Evolutionary conservation across 1,140 invertebrate species (phyloP).

Genomic region (Phocides pigmalion): DNA sequence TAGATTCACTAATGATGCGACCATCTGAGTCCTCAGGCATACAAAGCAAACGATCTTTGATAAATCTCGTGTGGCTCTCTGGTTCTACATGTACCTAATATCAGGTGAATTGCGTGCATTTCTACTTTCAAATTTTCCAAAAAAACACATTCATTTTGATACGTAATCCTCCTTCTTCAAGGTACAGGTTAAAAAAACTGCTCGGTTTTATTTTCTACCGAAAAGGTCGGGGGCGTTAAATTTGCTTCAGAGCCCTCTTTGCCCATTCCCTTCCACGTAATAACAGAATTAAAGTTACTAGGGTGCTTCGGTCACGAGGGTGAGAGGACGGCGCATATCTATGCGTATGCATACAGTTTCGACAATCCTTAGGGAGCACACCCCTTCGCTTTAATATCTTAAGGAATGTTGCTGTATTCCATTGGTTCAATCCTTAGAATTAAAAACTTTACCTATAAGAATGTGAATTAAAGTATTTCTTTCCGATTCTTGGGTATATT

Average conservation of each 20-base stretch:
- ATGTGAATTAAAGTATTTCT: neutral
- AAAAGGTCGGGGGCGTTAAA: conserved; percentile 24
- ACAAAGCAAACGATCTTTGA: too few relatives aligned
- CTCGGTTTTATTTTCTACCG: conserved; percentile 18
- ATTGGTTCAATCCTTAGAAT: neutral
- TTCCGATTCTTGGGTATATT: too few relatives aligned
- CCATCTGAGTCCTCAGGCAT: too few relatives aligned
- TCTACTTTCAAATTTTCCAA: too few relatives aligned
- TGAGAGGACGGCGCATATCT: conserved; percentile 28
- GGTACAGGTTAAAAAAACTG: conserved; percentile 13
- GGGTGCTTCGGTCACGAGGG: conserved; percentile 29
- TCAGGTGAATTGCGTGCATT: too few relatives aligned
- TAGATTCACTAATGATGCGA: too few relatives aligned
- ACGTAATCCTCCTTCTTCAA: neutral
- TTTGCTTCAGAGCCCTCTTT: conserved; percentile 21
- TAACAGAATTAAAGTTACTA: conserved; percentile 32
- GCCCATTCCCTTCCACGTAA: conserved; percentile 17
- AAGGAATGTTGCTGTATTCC: conserved; percentile 3
- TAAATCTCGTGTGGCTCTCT: too few relatives aligned
- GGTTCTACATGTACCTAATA: too few relatives aligned
- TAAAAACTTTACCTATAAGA: neutral
- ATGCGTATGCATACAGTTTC: conserved; percentile 24
- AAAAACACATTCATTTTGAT: too few relatives aligned
- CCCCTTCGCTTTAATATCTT: conserved; percentile 20
- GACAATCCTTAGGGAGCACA: conserved; percentile 27